These are phyloP conservation scores for Zaprionus davidi DNA, from an alignment of 1,140 invertebrate species.

Conservation along the genomic window DNA sequence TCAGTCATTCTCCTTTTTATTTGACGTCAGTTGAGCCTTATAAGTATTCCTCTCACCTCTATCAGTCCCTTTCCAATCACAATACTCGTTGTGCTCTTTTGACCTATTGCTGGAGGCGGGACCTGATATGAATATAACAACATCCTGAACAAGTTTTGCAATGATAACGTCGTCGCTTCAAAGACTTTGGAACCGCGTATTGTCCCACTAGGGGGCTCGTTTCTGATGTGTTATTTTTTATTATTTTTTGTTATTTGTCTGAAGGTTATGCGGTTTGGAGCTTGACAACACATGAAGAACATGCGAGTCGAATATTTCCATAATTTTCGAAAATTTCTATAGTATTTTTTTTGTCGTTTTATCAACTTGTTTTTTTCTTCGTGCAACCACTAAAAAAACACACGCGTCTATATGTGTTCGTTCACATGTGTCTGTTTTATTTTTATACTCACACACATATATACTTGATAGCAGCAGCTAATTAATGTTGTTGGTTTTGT, in stretches of 20 bases:
- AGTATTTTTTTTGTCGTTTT: conserved; percentile 47
- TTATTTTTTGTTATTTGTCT: conserved; percentile 11
- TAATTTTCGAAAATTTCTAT: conserved; percentile 40
- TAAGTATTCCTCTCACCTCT: not conserved
- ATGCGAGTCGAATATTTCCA: conserved; percentile 29
- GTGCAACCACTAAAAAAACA: conserved; percentile 16
- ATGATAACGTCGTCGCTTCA: conserved; percentile 17
- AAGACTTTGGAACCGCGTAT: conserved; percentile 26
- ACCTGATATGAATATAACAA: conserved; percentile 24
- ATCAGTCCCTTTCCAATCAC: not conserved
- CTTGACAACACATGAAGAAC: conserved; percentile 24
- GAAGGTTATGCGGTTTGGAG: conserved; percentile 41
- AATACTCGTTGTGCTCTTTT: conserved; percentile 24
- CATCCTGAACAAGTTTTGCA: conserved; percentile 35
- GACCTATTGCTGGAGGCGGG: conserved; percentile 39
- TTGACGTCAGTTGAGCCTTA: conserved; percentile 17
- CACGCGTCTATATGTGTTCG: conserved; percentile 7
- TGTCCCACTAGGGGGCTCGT: conserved; percentile 36
- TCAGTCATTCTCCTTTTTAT: not conserved
- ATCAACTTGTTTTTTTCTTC: conserved; percentile 70
- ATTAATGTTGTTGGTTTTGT: conserved; percentile 54
- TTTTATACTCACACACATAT: conserved; percentile 51
- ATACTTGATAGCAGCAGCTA: conserved; percentile 67
- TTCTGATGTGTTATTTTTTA: conserved; percentile 19
- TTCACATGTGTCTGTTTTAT: conserved; percentile 67